A percentile compares a stretch with the other conserved stretches of the same genome.
These are phyloP conservation scores for Paraplagusia blochii DNA, from an alignment of 2,113 vertebrate genomes.

Conservation along the genomic window DNA sequence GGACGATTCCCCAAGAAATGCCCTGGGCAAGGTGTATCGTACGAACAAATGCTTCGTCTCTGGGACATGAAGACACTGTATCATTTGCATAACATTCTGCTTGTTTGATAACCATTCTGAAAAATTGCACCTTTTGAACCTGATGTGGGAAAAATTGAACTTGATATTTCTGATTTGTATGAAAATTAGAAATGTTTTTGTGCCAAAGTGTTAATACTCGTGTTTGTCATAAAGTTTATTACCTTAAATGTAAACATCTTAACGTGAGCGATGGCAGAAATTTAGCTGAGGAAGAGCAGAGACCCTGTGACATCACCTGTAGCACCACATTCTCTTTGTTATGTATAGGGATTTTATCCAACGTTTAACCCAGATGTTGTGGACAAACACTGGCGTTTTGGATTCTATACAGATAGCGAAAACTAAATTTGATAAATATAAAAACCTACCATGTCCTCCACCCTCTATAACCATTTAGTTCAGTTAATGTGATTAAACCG, in stretches of 20 bases:
- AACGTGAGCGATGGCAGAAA: slow-evolving; percentile 22
- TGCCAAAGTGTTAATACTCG: slow-evolving; percentile 1
- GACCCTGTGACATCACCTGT: slow-evolving; percentile 46
- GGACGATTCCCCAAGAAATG: too few species aligned
- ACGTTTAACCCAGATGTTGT: not conserved
- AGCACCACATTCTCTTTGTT: slow-evolving; percentile 4
- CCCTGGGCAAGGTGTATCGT: too few species aligned
- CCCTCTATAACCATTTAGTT: slow-evolving; percentile 16
- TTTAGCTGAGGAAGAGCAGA: slow-evolving; percentile 30
- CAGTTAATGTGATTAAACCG: slow-evolving; percentile 12
- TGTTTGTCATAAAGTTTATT: slow-evolving; percentile 2
- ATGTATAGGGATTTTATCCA: slow-evolving; percentile 4
- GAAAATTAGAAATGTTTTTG: not conserved
- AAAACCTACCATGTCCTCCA: slow-evolving; percentile 17
- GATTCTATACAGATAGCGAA: not conserved
- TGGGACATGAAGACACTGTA: too few species aligned
- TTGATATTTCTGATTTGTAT: slow-evolving; percentile 19
- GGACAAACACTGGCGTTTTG: not conserved
- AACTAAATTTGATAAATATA: slow-evolving; percentile 20
- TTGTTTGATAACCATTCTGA: too few species aligned
- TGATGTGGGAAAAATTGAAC: not conserved
- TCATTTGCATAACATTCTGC: too few species aligned
- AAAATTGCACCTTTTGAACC: not conserved
- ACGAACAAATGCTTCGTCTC: too few species aligned
- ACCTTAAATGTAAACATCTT: slow-evolving; percentile 12